Percentiles rank a stretch among this genome's conserved stretches.
phyloP scores from a whole-genome alignment of 2,888 invertebrate genomes.

The Dryococelus australis region DNA sequence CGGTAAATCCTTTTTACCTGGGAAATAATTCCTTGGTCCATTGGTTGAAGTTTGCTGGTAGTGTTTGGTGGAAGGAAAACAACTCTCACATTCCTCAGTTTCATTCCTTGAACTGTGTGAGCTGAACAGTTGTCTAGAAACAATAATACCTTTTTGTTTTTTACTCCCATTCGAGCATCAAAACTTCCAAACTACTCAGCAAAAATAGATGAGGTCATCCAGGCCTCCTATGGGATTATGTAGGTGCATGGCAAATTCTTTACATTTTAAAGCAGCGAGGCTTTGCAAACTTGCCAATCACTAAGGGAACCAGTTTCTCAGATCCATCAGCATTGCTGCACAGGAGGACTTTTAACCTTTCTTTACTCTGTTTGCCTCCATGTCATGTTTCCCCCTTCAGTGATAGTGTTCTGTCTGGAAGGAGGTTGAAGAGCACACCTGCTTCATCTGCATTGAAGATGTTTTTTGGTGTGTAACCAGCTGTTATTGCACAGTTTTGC shows the following conservation, averaged over 20 bases:
- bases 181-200: not conserved
- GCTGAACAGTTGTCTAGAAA: not conserved
- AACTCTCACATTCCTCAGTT: not conserved
- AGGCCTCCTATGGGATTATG: not conserved
- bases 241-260: conserved; percentile 11
- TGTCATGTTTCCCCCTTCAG: conserved; percentile 35
- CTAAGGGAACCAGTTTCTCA: conserved; percentile 21
- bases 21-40: not conserved
- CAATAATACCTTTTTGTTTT: not conserved
- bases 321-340: conserved; percentile 22
- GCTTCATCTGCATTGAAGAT: conserved; percentile 29
- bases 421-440: conserved; percentile 30
- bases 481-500: not conserved
- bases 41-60: not conserved
- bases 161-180: not conserved
- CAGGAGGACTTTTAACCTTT: conserved; percentile 30
- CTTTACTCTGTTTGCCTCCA: conserved; percentile 33
- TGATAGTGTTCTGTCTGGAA: conserved; percentile 29
- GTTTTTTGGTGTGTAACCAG: not conserved
- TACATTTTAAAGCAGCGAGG: conserved; percentile 29
- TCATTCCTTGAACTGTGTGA: not conserved
- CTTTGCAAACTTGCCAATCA: conserved; percentile 33
- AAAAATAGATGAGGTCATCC: not conserved
- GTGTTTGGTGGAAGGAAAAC: not conserved
- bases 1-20: not conserved